A percentile compares a stretch with the other conserved stretches of the same genome.
Evolutionary conservation across 1,140 invertebrate genomes (phyloP).

Genomic region (Bombus superbus): DNA sequence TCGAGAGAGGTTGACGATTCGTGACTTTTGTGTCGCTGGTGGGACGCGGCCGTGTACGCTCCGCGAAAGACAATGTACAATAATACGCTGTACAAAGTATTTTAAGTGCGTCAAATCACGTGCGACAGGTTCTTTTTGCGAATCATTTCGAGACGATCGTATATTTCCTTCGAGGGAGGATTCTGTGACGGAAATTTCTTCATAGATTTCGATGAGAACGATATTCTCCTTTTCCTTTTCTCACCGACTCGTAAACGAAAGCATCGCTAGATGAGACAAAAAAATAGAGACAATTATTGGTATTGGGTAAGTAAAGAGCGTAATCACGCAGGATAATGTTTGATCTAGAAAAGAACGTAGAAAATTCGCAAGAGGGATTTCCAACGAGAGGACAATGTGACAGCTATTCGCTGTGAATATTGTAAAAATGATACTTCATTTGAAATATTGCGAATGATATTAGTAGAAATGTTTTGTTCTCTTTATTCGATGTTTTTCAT

Average conservation of each 20-base stretch:
- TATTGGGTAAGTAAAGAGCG: constrained; percentile 51
- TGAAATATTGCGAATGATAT: constrained; percentile 20
- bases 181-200: background rate
- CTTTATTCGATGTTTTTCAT: constrained; percentile 32
- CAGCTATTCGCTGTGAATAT: constrained; percentile 6
- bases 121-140: constrained; percentile 15
- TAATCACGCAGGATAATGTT: constrained; percentile 23
- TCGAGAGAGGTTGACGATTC: constrained; percentile 69
- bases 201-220: background rate
- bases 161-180: background rate
- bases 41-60: constrained; percentile 12
- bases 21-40: background rate
- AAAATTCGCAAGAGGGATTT: background rate
- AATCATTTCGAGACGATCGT: background rate
- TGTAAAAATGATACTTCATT: constrained; percentile 4
- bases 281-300: constrained; percentile 11
- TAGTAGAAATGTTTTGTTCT: background rate
- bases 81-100: constrained; percentile 81
- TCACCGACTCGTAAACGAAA: background rate
- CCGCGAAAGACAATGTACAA: constrained; percentile 79
- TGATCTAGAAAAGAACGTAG: background rate
- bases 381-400: background rate
- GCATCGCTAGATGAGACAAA: background rate
- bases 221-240: background rate
- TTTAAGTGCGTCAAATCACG: constrained; percentile 74